Base-by-base conservation (phyloP, 2,888 invertebrate species). In the Lutraria lutraria region DNA sequence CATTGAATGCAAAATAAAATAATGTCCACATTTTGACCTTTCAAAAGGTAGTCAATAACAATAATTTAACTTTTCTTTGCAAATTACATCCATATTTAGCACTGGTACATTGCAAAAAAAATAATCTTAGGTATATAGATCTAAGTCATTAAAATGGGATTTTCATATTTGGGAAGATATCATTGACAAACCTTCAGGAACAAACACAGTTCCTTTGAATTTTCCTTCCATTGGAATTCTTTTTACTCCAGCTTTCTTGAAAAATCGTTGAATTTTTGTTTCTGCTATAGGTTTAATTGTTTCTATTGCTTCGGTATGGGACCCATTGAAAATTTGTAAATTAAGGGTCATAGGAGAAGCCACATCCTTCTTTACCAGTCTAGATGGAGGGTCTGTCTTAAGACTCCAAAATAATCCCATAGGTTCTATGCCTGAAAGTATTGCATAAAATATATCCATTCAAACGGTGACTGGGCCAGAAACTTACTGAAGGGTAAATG, bases 371-470 rank as follows among this genome's bases (percentile, higher is more conserved):
- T 94, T 94, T 31, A 93, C 82, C 31, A 95, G 84, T 31, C 94
- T 88, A 6, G 89, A 68, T 13, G 81, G 54, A 15, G 89, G 92
- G 16, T 89, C 89, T 13, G 85, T 89, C 12, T 85, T 88, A 89
- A 94, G 83, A 82, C 94, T 93, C 94, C 95, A 95, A 68, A 96
- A 93, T 34, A 96, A 89, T 16, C 95, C 96, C 94, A 95, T 94
- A 16, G 94, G 93, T n/a, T 95, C 94, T 21, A 94, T 89, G 53
- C 95, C 96, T 95, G 90, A 31, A 84, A 81, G 72, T 16, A 53
- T 53, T 82, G 1, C 21, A 60, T 8, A 60, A 21, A 60, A 60
- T 21, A 60, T 8, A 19, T 43, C 43, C 8, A 43, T 2, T 4
- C 43, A 43, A 43, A 43, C 8, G 8, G 43, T 43, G 43, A 43